A percentile compares a stretch with the other conserved stretches of the same genome.
Evolutionary conservation across 1,140 invertebrate genomes (phyloP).

Genomic region (Rhynchophorus ferrugineus): DNA sequence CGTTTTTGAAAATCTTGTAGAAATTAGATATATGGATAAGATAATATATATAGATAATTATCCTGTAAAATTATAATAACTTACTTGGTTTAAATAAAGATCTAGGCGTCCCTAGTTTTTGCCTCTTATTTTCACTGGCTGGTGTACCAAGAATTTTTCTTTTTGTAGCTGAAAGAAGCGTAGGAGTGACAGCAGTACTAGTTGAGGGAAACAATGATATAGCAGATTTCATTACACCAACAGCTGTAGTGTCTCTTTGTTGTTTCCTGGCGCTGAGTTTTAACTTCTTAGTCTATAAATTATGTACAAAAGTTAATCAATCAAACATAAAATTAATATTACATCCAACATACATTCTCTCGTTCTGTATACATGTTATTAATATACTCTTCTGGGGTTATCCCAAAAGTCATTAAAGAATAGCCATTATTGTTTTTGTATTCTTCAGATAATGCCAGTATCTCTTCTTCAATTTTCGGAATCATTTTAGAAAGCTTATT

Average conservation of each 20-base stretch:
- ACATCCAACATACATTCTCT: conserved; percentile 27
- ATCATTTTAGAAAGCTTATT: conserved; percentile 52
- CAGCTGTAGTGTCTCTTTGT: conserved; percentile 16
- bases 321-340: background rate
- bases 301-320: conserved; percentile 1
- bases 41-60: too few relatives aligned
- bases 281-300: conserved; percentile 18
- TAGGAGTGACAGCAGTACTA: conserved; percentile 8
- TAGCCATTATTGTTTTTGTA: conserved; percentile 47
- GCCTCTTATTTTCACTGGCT: background rate
- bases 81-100: background rate
- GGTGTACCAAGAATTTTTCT: conserved; percentile 14
- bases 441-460: conserved; percentile 46
- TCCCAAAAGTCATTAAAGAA: conserved; percentile 52
- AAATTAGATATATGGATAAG: too few relatives aligned
- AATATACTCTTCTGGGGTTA: conserved; percentile 30
- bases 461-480: conserved; percentile 55
- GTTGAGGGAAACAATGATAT: conserved; percentile 14
- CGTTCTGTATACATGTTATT: conserved; percentile 17
- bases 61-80: background rate
- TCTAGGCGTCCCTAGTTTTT: background rate
- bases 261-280: conserved; percentile 28
- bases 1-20: too few relatives aligned
- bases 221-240: conserved; percentile 7
- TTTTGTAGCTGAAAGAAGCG: background rate